Percentiles rank a stretch among this genome's conserved stretches.
phyloP scores from a whole-genome alignment of 2,888 invertebrate genomes.

The Hemaris fuciformis region DNA sequence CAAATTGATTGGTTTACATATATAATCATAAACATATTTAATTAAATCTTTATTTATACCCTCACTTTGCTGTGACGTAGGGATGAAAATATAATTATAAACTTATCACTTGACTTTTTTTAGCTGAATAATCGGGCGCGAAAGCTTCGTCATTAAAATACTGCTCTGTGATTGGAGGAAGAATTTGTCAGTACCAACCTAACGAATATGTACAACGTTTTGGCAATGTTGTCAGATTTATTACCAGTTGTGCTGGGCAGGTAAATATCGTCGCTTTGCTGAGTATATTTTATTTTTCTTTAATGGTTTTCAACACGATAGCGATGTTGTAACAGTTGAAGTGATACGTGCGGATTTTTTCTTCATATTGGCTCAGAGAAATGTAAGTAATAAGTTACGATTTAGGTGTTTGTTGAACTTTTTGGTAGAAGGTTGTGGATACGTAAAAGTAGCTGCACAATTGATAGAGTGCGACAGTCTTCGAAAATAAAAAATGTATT shows the following conservation, averaged over 20 bases:
- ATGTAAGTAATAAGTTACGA: constrained; percentile 56
- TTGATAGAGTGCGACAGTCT: constrained; percentile 70
- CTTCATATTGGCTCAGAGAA: constrained; percentile 40
- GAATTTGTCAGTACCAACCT: constrained; percentile 66
- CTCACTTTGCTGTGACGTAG: not conserved
- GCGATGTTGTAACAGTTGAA: constrained; percentile 49
- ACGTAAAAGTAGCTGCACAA: constrained; percentile 78
- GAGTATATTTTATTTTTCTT: constrained; percentile 71
- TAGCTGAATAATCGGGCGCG: constrained; percentile 69
- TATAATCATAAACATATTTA: not conserved
- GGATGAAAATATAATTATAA: constrained; percentile 26
- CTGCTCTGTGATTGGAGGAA: constrained; percentile 54
- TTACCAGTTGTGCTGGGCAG: constrained; percentile 76
- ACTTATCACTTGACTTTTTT: constrained; percentile 50
- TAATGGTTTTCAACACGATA: constrained; percentile 57
- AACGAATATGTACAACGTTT: constrained; percentile 50
- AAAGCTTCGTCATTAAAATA: constrained; percentile 68
- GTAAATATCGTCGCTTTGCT: constrained; percentile 73
- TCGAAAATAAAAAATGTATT: constrained; percentile 61
- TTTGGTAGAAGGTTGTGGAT: constrained; percentile 75
- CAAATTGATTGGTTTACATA: not conserved
- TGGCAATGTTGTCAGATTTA: constrained; percentile 77
- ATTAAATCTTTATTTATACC: not conserved
- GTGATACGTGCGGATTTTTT: constrained; percentile 47
- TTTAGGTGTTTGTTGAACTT: constrained; percentile 70